Evolutionary conservation across 1,140 invertebrate genomes (phyloP).

Genomic region (Monochamus saltuarius): DNA sequence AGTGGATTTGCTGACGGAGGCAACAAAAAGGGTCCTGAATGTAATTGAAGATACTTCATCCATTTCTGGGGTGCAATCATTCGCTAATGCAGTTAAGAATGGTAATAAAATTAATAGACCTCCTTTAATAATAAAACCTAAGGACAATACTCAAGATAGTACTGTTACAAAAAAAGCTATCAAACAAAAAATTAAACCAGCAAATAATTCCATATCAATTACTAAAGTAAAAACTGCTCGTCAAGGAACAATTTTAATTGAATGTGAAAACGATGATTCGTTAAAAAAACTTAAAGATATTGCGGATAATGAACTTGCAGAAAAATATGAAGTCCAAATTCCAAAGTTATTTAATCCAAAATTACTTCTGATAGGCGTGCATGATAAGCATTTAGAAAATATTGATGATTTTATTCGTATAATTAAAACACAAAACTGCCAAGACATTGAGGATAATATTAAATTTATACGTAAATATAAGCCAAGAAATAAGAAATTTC

Average conservation of each 20-base stretch:
- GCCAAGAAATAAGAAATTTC: background rate
- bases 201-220: too few species aligned
- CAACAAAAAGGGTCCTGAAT: too few species aligned
- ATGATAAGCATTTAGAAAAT: constrained; percentile 7
- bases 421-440: background rate
- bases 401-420: constrained; percentile 4
- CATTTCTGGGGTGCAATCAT: too few species aligned
- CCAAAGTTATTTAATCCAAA: constrained; percentile 6
- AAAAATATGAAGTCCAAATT: constrained; percentile 9
- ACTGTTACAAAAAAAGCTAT: too few species aligned
- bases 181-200: too few species aligned
- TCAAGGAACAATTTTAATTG: background rate
- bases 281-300: constrained; percentile 7
- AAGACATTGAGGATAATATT: background rate
- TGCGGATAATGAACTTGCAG: constrained; percentile 2
- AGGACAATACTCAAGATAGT: too few species aligned
- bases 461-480: constrained; percentile 11
- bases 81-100: too few species aligned
- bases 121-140: too few species aligned
- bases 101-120: too few species aligned
- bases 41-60: too few species aligned
- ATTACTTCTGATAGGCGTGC: background rate
- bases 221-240: too few species aligned
- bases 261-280: constrained; percentile 10
- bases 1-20: too few species aligned